These are phyloP conservation scores for Atethmia centrago DNA, from an alignment of 2,888 invertebrate genomes.

Conservation along the genomic window DNA sequence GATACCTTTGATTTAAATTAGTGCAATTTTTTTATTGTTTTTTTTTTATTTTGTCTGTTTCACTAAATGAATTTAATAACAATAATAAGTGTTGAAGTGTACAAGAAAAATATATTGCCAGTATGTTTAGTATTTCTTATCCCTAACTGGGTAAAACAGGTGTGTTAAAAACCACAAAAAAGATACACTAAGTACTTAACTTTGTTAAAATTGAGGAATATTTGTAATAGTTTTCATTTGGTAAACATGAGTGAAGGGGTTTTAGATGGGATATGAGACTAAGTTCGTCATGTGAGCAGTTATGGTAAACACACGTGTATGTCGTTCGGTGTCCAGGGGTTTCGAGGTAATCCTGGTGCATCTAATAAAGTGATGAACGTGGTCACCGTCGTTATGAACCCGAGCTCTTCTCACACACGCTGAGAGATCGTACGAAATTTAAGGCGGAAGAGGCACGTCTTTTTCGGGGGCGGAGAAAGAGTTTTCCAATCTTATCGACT, in stretches of 20 bases:
- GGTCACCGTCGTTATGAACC: neutral
- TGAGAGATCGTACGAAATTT: neutral
- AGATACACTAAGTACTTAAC: too few species aligned
- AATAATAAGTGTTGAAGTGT: neutral
- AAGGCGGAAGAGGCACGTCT: too few species aligned
- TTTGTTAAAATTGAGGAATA: neutral
- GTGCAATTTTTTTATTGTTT: neutral
- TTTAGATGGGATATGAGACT: neutral
- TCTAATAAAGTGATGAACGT: conserved; percentile 36
- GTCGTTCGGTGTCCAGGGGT: neutral
- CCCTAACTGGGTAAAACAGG: neutral
- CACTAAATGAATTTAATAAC: neutral
- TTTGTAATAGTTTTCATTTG: neutral
- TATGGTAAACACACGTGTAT: neutral
- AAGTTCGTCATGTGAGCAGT: neutral
- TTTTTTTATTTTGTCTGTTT: too few species aligned
- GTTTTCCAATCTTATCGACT: too few species aligned
- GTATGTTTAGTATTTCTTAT: neutral
- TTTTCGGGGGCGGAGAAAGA: too few species aligned
- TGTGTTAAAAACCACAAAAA: too few species aligned
- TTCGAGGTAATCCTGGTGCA: neutral
- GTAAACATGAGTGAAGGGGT: neutral
- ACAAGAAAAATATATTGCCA: neutral
- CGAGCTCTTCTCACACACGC: neutral
- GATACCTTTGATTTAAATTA: neutral